Conservation (phyloP, 2,113 vertebrate species). For the Nothocercus nigrocapillus region DNA sequence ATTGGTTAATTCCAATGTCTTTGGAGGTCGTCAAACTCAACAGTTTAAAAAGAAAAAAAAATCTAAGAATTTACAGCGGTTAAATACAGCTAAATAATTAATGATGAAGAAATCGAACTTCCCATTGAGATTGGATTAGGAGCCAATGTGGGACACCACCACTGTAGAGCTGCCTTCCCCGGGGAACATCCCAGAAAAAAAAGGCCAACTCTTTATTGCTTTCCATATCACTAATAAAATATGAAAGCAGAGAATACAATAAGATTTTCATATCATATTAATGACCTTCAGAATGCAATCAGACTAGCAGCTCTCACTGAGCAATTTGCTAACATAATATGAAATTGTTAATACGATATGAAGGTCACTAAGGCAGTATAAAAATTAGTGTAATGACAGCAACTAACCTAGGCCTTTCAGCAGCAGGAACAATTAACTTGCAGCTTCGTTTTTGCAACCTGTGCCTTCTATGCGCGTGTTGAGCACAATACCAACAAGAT, state of each 20-base stretch:
- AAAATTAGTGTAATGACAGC: constrained; percentile 54
- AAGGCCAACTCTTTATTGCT: constrained; percentile 65
- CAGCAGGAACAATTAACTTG: constrained; percentile 35
- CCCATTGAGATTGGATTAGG: constrained; percentile 66
- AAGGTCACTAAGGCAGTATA: constrained; percentile 52
- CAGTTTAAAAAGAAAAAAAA: constrained; percentile 68
- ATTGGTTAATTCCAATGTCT: constrained; percentile 33
- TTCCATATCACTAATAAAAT: constrained; percentile 74
- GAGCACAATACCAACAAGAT: background rate
- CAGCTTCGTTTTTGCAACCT: background rate
- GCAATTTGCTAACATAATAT: constrained; percentile 72
- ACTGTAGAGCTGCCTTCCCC: constrained; percentile 56
- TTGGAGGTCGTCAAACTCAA: constrained; percentile 63
- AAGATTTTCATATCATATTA: constrained; percentile 72
- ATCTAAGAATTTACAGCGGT: constrained; percentile 65
- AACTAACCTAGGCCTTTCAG: constrained; percentile 27
- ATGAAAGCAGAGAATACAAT: constrained; percentile 71
- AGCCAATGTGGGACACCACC: constrained; percentile 49
- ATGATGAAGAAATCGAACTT: constrained; percentile 72
- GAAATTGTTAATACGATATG: constrained; percentile 54
- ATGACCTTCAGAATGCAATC: constrained; percentile 72
- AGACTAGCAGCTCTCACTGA: constrained; percentile 52
- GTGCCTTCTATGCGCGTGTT: fast-evolving
- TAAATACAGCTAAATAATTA: constrained; percentile 75
- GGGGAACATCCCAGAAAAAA: constrained; percentile 62